phyloP scores from a whole-genome alignment of 2,113 vertebrate species.

The Pteropus alecto region DNA sequence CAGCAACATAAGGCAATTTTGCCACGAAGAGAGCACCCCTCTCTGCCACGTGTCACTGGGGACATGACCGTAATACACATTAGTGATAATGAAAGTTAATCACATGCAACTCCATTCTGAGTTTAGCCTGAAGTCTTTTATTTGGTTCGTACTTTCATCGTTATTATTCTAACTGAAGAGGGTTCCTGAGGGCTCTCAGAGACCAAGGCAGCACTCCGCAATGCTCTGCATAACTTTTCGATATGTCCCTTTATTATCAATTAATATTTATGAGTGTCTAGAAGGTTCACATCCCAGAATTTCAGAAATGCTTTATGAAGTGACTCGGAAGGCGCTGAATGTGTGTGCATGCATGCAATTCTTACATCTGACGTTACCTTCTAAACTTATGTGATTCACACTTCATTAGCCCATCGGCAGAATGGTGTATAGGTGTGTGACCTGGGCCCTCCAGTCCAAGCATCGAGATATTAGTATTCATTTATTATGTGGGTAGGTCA shows the following conservation, averaged over 20 bases:
- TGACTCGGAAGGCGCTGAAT: background rate
- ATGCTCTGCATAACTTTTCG: background rate
- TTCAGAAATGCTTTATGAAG: conserved; percentile 1
- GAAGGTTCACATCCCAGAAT: background rate
- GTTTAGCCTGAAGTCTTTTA: background rate
- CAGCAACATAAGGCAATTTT: background rate
- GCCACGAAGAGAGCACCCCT: background rate
- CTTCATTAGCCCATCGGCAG: conserved; percentile 35
- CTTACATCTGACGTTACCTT: conserved; percentile 25
- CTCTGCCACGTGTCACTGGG: background rate
- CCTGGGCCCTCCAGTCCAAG: background rate
- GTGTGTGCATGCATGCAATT: background rate
- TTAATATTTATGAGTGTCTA: conserved; percentile 44
- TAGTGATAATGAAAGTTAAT: background rate
- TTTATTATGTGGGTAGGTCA: background rate
- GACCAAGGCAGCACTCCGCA: background rate
- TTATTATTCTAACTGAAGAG: conserved; percentile 17
- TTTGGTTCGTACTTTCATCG: background rate
- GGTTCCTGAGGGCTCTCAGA: background rate
- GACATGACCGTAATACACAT: background rate
- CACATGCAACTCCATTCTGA: background rate
- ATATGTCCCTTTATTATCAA: conserved; percentile 26
- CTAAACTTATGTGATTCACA: background rate
- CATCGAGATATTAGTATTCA: background rate
- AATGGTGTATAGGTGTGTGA: background rate